A percentile compares a stretch with the other conserved stretches of the same genome.
Evolutionary conservation across 1,140 invertebrate genomes (phyloP).

Genomic region (Pogonognathellus flavescens): DNA sequence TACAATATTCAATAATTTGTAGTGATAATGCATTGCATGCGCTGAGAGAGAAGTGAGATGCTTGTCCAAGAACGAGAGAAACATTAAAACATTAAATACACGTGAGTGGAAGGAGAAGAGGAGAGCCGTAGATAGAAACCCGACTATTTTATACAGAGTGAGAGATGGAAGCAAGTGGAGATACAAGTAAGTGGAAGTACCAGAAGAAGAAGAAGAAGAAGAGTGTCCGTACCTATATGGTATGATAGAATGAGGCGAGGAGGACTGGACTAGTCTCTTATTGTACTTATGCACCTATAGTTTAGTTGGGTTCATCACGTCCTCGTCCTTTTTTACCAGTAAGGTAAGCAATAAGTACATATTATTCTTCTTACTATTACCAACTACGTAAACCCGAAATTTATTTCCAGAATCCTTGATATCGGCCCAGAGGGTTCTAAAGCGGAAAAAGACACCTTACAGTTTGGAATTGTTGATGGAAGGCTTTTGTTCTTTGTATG

Average conservation of each 20-base stretch:
- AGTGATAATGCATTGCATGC: no score
- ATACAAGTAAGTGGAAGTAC: neutral
- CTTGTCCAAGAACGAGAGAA: no score
- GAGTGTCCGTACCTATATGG: neutral
- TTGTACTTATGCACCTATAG: neutral
- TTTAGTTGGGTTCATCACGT: neutral
- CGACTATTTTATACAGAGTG: neutral
- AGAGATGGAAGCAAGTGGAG: neutral
- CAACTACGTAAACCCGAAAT: constrained; percentile 8
- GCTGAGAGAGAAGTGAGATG: no score
- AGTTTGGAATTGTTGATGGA: constrained; percentile 48
- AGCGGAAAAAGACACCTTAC: constrained; percentile 42
- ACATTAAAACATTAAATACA: no score
- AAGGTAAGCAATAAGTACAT: constrained; percentile 19
- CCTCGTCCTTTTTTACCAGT: neutral
- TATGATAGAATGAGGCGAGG: neutral
- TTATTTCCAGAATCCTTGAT: constrained; percentile 47
- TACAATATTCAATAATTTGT: no score
- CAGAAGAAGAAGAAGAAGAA: neutral
- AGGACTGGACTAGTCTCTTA: neutral
- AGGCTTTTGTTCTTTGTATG: constrained; percentile 42
- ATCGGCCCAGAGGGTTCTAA: constrained; percentile 51
- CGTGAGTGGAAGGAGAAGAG: neutral
- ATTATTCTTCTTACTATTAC: constrained; percentile 11
- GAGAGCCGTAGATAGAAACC: neutral